Evolutionary conservation across 2,888 invertebrate genomes (phyloP).

Genomic region (Dichetophora obliterata): DNA sequence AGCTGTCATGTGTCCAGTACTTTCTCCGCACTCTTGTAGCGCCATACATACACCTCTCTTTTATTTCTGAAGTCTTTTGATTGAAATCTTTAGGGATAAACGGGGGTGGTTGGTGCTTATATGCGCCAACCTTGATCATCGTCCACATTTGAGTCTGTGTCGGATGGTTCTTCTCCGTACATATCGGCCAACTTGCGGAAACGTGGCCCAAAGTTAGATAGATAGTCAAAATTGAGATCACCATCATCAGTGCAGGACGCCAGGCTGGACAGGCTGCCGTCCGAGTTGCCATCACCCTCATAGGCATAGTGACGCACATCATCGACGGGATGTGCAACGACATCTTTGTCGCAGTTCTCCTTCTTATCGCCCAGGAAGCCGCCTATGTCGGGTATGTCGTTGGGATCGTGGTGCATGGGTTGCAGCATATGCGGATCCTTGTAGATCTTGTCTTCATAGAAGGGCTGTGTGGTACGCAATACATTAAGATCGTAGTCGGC

Average conservation of each 20-base stretch:
- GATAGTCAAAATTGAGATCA: constrained; percentile 93
- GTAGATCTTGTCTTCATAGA: constrained; percentile 69
- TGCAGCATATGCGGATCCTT: constrained; percentile 67
- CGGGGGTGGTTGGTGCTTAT: constrained; percentile 48
- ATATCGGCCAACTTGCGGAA: constrained; percentile 94
- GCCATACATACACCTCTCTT: neutral
- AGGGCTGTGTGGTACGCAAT: constrained; percentile 66
- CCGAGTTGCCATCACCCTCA: constrained; percentile 95
- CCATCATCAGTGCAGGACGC: constrained; percentile 95
- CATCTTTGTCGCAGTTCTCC: constrained; percentile 90
- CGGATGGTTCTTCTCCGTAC: constrained; percentile 92
- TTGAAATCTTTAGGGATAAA: constrained; percentile 12
- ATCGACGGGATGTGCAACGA: constrained; percentile 92
- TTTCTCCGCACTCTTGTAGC: constrained; percentile 42
- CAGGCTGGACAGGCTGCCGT: constrained; percentile 91
- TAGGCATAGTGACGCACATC: constrained; percentile 98
- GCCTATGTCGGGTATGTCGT: constrained; percentile 85
- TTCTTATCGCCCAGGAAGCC: constrained; percentile 92
- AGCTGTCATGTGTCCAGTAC: constrained; percentile 36
- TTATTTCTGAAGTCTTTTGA: constrained; percentile 27
- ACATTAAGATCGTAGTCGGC: constrained; percentile 73
- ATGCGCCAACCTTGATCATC: constrained; percentile 86
- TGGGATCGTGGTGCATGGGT: constrained; percentile 61
- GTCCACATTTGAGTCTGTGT: constrained; percentile 83
- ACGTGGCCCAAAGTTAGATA: constrained; percentile 95